Percentiles rank a stretch among this genome's conserved stretches.
Evolutionary conservation across 2,888 invertebrate genomes (phyloP).

Genomic region (Atherix ibis): DNA sequence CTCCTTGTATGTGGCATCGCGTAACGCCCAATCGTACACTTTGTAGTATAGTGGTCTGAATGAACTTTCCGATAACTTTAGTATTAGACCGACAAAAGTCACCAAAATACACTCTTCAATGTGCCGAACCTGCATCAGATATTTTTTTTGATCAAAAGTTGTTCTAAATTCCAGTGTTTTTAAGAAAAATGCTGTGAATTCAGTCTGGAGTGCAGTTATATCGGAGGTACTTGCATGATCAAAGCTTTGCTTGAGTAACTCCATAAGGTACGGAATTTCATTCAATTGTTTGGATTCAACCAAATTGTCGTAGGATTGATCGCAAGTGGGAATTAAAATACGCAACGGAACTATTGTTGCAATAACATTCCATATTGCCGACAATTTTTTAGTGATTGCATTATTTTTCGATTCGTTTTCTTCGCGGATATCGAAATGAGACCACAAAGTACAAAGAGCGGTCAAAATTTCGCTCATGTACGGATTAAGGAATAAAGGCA

Average conservation of each 20-base stretch:
- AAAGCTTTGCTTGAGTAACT: slow-evolving; percentile 58
- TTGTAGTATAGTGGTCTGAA: slow-evolving; percentile 80
- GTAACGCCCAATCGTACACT: slow-evolving; percentile 75
- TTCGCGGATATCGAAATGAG: slow-evolving; percentile 19
- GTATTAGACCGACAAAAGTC: slow-evolving; percentile 60
- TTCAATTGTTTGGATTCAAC: slow-evolving; percentile 41
- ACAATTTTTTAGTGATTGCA: slow-evolving; percentile 41
- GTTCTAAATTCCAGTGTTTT: slow-evolving; percentile 51
- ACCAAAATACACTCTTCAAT: slow-evolving; percentile 63
- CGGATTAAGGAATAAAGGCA: slow-evolving; percentile 72
- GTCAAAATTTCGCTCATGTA: slow-evolving; percentile 58
- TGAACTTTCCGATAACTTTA: slow-evolving; percentile 76
- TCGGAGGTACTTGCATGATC: slow-evolving; percentile 44
- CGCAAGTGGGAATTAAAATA: slow-evolving; percentile 59
- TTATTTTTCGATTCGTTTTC: slow-evolving; percentile 13
- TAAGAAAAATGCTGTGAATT: slow-evolving; percentile 60
- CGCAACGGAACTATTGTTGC: slow-evolving; percentile 52
- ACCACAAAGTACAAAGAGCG: slow-evolving; percentile 43
- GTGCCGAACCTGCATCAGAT: slow-evolving; percentile 34
- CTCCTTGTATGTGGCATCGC: slow-evolving; percentile 39
- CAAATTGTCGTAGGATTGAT: slow-evolving; percentile 45
- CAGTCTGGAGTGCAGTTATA: slow-evolving; percentile 46
- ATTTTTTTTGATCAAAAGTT: slow-evolving; percentile 31
- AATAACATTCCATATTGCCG: slow-evolving; percentile 48
- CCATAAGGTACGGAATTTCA: slow-evolving; percentile 56